Conservation (phyloP, 2,113 vertebrate genomes). For the Phalacrocorax pelagicus region DNA sequence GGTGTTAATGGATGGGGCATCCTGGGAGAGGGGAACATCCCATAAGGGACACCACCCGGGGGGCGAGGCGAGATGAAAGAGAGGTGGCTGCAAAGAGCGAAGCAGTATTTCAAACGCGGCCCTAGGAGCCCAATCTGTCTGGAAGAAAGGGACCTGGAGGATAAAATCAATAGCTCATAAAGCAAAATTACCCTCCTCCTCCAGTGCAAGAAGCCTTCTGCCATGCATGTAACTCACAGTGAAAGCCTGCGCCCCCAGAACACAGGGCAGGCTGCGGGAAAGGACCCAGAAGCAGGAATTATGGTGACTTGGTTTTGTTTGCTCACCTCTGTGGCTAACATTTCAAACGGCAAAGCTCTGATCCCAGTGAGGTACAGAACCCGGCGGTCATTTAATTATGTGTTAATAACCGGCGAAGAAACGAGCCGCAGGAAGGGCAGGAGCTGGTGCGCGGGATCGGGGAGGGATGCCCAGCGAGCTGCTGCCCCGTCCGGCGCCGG, state of each 20-base stretch:
- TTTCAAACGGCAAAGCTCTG: rapidly evolving
- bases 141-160: not conserved
- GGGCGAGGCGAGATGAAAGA: not conserved
- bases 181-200: not conserved
- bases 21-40: not conserved
- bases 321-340: not conserved
- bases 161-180: conserved; percentile 1
- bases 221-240: not conserved
- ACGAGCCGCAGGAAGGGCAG: not conserved
- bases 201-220: not conserved
- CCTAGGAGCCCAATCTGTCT: not conserved
- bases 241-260: not conserved
- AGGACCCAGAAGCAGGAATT: not conserved
- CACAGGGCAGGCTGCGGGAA: not conserved
- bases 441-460: rapidly evolving
- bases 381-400: not conserved
- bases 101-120: not conserved
- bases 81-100: not conserved
- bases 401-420: not conserved
- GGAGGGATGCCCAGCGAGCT: not conserved
- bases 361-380: not conserved
- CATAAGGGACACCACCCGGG: not conserved
- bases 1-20: not conserved
- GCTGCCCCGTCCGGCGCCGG: rapidly evolving
- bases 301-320: not conserved